These are phyloP conservation scores for Melanotaenia nigrans DNA, from an alignment of 2,797 vertebrate genomes.

Conservation along the genomic window DNA sequence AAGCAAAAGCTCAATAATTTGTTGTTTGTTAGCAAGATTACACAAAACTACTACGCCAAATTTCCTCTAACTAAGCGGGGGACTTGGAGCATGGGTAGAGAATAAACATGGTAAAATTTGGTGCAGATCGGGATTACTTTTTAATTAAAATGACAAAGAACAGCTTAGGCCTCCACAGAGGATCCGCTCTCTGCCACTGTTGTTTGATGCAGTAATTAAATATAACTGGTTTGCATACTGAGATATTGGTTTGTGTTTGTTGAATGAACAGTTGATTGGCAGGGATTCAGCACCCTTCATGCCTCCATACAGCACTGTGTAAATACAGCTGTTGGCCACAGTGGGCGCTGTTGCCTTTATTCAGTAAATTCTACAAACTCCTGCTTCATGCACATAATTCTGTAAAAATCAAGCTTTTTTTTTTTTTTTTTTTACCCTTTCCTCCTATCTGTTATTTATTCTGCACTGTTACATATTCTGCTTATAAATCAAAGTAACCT, in stretches of 20 bases:
- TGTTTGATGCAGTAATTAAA: conserved; percentile 1
- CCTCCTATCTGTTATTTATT: conserved; percentile 11
- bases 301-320: background rate
- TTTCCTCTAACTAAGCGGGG: background rate
- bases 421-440: background rate
- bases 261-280: background rate
- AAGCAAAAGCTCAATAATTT: background rate
- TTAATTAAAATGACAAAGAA: background rate
- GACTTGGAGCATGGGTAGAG: too few species aligned
- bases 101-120: too few species aligned
- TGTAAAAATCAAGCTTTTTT: background rate
- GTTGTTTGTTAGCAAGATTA: background rate
- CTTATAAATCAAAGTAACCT: conserved; percentile 35
- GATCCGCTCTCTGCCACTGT: background rate
- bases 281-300: background rate
- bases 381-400: background rate
- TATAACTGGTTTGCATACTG: background rate
- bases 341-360: background rate
- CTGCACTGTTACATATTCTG: conserved; percentile 9
- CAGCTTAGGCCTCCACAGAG: background rate
- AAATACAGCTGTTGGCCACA: background rate
- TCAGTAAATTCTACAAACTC: background rate
- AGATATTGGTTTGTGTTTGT: background rate
- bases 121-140: background rate
- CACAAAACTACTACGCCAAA: background rate